Conservation (phyloP, 2,797 vertebrate species). For the Telmatherina bonti region DNA sequence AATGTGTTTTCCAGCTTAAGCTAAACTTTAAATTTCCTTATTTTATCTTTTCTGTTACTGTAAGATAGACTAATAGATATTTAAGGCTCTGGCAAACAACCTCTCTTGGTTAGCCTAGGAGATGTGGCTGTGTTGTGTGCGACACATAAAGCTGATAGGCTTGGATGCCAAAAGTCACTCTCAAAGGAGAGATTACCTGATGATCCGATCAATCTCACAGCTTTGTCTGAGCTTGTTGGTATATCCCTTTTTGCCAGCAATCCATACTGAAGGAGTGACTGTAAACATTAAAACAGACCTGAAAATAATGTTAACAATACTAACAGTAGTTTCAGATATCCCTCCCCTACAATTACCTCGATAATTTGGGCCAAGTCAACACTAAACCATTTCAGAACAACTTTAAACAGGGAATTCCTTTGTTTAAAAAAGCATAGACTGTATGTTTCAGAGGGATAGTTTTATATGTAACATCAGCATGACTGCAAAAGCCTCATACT, state of each 20-base stretch:
- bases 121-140: conserved; percentile 11
- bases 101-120: conserved; percentile 5
- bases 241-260: conserved; percentile 29
- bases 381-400: no score
- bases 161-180: conserved; percentile 40
- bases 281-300: conserved; percentile 10
- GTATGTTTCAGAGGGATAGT: no score
- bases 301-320: not conserved
- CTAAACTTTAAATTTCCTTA: conserved; percentile 21
- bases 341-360: no score
- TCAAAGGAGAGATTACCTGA: conserved; percentile 53
- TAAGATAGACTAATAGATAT: conserved; percentile 24
- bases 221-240: conserved; percentile 37
- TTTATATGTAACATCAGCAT: not conserved
- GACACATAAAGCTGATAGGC: conserved; percentile 51
- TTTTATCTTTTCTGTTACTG: conserved; percentile 17
- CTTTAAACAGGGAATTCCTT: no score
- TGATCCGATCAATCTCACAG: conserved; percentile 50
- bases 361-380: no score
- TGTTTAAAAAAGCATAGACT: no score
- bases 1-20: conserved; percentile 28
- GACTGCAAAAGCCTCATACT: not conserved
- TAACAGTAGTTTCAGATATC: not conserved
- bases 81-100: conserved; percentile 15
- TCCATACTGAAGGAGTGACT: conserved; percentile 25